Evolutionary conservation across 2,113 vertebrate species (phyloP).

Genomic region (Orientallactaga bullata): DNA sequence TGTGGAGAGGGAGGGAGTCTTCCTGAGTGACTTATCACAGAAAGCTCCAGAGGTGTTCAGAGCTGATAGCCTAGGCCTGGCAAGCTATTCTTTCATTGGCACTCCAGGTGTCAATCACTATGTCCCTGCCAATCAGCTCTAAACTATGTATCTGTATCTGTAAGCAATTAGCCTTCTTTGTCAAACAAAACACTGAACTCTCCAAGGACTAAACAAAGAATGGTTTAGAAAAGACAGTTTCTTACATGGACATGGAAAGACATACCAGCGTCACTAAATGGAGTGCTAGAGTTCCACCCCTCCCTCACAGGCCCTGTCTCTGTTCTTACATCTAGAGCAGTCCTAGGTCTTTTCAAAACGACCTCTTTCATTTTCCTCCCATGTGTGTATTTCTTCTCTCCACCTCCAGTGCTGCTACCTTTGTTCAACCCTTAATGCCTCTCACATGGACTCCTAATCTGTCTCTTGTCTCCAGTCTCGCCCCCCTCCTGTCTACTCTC

Average conservation of each 20-base stretch:
- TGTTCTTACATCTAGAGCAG: constrained; percentile 27
- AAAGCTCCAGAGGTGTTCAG: constrained; percentile 67
- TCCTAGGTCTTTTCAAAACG: constrained; percentile 5
- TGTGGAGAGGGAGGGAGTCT: constrained; percentile 42
- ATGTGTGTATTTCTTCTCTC: neutral
- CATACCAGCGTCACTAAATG: constrained; percentile 15
- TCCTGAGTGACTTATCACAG: constrained; percentile 69
- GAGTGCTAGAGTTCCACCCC: constrained; percentile 38
- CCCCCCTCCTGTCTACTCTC: neutral
- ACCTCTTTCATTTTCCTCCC: constrained; percentile 38
- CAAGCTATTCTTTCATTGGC: constrained; percentile 65
- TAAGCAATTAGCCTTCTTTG: constrained; percentile 64
- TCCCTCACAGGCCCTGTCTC: constrained; percentile 5
- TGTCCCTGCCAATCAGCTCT: constrained; percentile 60
- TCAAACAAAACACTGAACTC: constrained; percentile 66
- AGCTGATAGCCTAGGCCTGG: constrained; percentile 47
- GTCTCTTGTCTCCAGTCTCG: neutral
- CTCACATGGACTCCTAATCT: constrained; percentile 35
- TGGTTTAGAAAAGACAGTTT: constrained; percentile 49
- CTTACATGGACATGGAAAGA: constrained; percentile 31
- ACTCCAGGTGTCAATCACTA: constrained; percentile 58
- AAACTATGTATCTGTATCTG: constrained; percentile 56
- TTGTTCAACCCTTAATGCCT: constrained; percentile 28
- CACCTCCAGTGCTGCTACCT: neutral
- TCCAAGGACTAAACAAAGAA: constrained; percentile 70